Conservation (phyloP, 2,113 vertebrate species). For the Leucosticte australis region DNA sequence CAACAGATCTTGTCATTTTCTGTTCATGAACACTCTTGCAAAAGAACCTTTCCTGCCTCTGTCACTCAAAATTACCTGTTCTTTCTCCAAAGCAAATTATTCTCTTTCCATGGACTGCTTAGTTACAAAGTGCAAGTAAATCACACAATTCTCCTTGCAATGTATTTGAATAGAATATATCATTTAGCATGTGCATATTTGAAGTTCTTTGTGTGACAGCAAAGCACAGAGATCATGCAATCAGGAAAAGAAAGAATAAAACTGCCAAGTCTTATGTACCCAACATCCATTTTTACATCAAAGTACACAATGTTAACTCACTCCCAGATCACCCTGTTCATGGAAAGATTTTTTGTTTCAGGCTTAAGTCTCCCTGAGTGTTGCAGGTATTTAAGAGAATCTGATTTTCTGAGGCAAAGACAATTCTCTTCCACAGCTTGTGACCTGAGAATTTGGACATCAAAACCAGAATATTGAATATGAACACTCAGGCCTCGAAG, state of each 20-base stretch:
- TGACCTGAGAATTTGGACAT: background rate
- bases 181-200: background rate
- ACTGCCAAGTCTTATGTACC: background rate
- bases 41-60: background rate
- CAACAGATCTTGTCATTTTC: background rate
- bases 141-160: background rate
- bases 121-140: conserved; percentile 8
- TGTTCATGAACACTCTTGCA: background rate
- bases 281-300: background rate
- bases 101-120: background rate
- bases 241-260: background rate
- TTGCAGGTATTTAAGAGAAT: background rate
- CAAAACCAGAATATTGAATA: background rate
- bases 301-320: background rate
- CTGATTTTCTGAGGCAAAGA: background rate
- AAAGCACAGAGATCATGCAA: background rate
- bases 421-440: background rate
- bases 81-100: conserved; percentile 2
- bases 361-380: background rate
- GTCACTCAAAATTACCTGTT: background rate
- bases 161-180: background rate
- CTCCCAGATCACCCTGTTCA: background rate
- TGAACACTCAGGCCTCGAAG: background rate
- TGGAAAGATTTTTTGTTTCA: background rate
- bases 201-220: background rate